Evolutionary conservation across 2,113 vertebrate species (phyloP).

Genomic region (Aptenodytes patagonicus): DNA sequence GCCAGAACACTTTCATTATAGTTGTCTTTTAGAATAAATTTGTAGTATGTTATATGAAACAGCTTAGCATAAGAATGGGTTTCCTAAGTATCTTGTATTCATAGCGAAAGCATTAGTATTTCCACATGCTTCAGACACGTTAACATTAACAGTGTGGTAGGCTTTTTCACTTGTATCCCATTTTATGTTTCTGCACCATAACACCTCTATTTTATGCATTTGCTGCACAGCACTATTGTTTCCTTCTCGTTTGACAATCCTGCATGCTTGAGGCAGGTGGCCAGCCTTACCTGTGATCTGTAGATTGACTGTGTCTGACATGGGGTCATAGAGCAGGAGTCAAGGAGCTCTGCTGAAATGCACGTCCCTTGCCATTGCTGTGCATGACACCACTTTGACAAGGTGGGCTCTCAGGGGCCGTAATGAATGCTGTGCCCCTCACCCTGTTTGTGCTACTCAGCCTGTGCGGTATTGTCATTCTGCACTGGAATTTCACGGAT

Average conservation of each 20-base stretch:
- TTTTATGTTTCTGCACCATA: not conserved
- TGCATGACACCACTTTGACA: not conserved
- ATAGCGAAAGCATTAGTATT: not conserved
- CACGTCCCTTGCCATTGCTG: not conserved
- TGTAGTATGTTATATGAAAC: not conserved
- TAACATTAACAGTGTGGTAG: not conserved
- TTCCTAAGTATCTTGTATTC: not conserved
- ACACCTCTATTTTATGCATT: not conserved
- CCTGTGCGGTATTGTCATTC: not conserved
- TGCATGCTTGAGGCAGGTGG: not conserved
- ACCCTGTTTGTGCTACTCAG: not conserved
- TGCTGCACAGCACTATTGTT: not conserved
- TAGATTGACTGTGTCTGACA: not conserved
- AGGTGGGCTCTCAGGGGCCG: not conserved
- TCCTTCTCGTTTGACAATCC: not conserved
- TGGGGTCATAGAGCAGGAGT: not conserved
- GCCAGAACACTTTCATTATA: not conserved
- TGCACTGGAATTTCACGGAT: not conserved
- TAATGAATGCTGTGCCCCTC: not conserved
- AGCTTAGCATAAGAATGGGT: not conserved
- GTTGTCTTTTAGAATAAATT: not conserved
- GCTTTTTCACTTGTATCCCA: not conserved
- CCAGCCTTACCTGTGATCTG: not conserved
- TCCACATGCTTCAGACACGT: not conserved
- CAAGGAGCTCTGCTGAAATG: not conserved